A percentile compares a stretch with the other conserved stretches of the same genome.
These are phyloP conservation scores for Cylindroiulus punctatus DNA, from an alignment of 2,888 invertebrate species.

Conservation along the genomic window DNA sequence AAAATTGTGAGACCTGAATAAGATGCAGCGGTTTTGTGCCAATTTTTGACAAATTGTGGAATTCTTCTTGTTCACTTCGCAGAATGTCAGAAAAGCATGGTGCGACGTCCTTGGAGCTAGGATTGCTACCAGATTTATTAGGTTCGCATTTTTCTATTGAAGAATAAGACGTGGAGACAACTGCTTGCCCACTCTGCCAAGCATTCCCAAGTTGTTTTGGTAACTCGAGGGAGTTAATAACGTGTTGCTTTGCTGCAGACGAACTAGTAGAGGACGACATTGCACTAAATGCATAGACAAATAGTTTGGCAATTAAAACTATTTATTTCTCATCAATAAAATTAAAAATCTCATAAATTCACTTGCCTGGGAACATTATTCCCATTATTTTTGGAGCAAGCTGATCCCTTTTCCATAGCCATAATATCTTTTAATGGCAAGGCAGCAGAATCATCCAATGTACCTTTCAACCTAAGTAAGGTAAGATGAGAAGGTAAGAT, in stretches of 20 bases:
- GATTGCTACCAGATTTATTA: background rate
- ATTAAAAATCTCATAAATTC: background rate
- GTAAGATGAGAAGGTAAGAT: background rate
- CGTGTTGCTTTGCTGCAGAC: background rate
- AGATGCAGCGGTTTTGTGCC: conserved; percentile 77
- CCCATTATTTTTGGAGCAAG: background rate
- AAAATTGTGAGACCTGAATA: conserved; percentile 74
- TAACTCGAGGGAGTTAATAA: background rate
- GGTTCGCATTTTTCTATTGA: background rate
- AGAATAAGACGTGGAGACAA: background rate
- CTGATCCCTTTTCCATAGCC: conserved; percentile 20
- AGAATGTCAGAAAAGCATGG: conserved; percentile 72
- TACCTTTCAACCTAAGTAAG: background rate
- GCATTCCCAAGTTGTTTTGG: background rate
- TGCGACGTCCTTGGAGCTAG: background rate
- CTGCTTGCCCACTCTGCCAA: background rate
- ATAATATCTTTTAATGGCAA: background rate
- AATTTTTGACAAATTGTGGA: conserved; percentile 76
- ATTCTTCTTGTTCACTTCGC: conserved; percentile 78
- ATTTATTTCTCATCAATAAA: background rate
- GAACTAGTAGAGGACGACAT: background rate
- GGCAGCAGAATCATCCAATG: background rate
- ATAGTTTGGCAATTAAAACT: background rate
- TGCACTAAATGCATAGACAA: background rate
- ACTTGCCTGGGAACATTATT: background rate